Evolutionary conservation across 2,797 vertebrate species (phyloP).

Genomic region (Garrulus glandarius): DNA sequence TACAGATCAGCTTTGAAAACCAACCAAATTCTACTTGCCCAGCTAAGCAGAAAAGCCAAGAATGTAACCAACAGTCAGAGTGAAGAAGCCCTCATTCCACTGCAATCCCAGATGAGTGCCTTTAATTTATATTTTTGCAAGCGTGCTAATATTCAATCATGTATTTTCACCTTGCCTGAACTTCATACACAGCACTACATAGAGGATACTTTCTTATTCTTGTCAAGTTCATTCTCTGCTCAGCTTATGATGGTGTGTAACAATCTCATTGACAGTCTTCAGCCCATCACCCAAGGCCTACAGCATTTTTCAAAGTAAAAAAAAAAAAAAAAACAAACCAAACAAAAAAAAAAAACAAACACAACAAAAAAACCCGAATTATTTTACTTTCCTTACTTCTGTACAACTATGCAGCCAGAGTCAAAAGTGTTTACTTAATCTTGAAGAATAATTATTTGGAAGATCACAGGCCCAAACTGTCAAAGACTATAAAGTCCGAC

Average conservation of each 20-base stretch:
- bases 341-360: fast-evolving
- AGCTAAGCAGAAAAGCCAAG: background rate
- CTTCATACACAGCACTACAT: background rate
- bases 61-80: background rate
- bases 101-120: background rate
- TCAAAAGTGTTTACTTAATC: background rate
- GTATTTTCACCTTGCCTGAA: background rate
- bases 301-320: background rate
- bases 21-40: background rate
- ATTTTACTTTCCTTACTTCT: background rate
- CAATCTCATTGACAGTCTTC: background rate
- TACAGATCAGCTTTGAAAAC: background rate
- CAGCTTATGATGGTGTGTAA: background rate
- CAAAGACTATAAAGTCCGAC: background rate
- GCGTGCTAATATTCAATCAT: background rate
- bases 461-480: background rate
- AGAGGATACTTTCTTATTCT: background rate
- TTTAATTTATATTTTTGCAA: background rate
- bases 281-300: background rate
- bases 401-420: background rate
- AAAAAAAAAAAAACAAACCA: background rate
- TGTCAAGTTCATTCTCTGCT: background rate
- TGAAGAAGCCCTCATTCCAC: background rate
- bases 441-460: background rate
- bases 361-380: no score